Evolutionary conservation across 2,113 vertebrate genomes (phyloP), one percentile per base, ranked within the genome.

Genomic region (Acanthisitta chloris): DNA sequence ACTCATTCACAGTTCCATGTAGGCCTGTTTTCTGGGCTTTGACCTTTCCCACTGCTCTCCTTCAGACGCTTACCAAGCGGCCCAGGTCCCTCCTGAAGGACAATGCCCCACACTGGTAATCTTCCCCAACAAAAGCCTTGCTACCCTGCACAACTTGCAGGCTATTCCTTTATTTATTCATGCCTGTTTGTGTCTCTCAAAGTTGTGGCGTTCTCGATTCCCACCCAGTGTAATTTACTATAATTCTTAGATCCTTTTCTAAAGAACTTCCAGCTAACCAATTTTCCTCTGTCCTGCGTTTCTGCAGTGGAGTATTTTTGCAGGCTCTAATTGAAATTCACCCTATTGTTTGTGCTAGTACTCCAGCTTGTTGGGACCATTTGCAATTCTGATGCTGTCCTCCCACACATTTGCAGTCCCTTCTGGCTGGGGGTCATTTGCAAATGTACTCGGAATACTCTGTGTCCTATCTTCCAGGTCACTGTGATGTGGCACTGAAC

Each of bases 331-430:
- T 64, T 92, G 90, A 81, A 92, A 93, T 84, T 51, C 84, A 55
- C 51, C 58, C 80, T 70, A 33, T 70, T 92, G 83, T 97, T 88
- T 83, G 85, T 74, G 58, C 54, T 45, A 8, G 31, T 45, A 93
- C 58, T 33, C 42, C 79, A 80, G 85, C 67, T 93, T 54, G 29
- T 31, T 62, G 34, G 82, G 76, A 38, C 72, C 59, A 74, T 95
- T 96, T 95, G 90, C 80, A 93, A 86, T 96, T 88, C 92, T 70
- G 86, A 92, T 92, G 72, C 64, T 78, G 12, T 86, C 86, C 64
- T 92, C 83, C 54, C 36, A n/a, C 82, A n/a, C 14, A 11, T 70
- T 73, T 54, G 82, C 82, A 86, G 91, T 81, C 64, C 67, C 69
- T 92, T 86, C 86, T 88, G 82, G 64, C 82, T 94, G 76, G 64